phyloP scores from a whole-genome alignment of 2,113 vertebrate species.

The Ascaphus truei region DNA sequence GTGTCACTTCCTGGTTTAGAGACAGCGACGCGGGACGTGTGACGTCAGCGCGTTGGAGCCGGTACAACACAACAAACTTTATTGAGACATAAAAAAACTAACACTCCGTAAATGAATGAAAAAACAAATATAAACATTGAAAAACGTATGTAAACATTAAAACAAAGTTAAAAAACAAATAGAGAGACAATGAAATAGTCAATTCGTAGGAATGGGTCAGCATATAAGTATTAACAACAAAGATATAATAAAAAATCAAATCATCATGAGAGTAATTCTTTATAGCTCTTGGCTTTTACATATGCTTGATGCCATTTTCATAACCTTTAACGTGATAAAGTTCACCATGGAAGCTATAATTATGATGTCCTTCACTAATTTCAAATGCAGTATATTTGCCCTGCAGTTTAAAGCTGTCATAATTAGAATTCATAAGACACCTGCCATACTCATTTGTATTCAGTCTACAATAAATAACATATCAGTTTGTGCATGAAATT shows the following conservation, averaged over 20 bases:
- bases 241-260: conserved; percentile 8
- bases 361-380: conserved; percentile 32
- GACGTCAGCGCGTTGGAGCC: too few relatives aligned
- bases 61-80: too few relatives aligned
- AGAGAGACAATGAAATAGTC: too few relatives aligned
- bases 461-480: conserved; percentile 20
- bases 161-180: too few relatives aligned
- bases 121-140: too few relatives aligned
- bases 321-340: conserved; percentile 37
- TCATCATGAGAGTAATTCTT: conserved; percentile 16
- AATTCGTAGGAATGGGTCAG: not conserved
- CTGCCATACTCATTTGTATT: conserved; percentile 3
- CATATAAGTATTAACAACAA: not conserved
- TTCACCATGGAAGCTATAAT: conserved; percentile 29
- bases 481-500: conserved; percentile 33
- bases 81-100: too few relatives aligned
- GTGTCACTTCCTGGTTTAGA: too few relatives aligned
- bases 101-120: too few relatives aligned
- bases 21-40: too few relatives aligned
- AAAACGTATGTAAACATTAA: too few relatives aligned
- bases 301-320: conserved; percentile 21
- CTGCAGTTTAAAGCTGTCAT: conserved; percentile 11
- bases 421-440: conserved; percentile 10
- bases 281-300: conserved; percentile 32
- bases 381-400: conserved; percentile 27